Conservation (phyloP, 2,888 invertebrate genomes). For the Cantharis lateralis region DNA sequence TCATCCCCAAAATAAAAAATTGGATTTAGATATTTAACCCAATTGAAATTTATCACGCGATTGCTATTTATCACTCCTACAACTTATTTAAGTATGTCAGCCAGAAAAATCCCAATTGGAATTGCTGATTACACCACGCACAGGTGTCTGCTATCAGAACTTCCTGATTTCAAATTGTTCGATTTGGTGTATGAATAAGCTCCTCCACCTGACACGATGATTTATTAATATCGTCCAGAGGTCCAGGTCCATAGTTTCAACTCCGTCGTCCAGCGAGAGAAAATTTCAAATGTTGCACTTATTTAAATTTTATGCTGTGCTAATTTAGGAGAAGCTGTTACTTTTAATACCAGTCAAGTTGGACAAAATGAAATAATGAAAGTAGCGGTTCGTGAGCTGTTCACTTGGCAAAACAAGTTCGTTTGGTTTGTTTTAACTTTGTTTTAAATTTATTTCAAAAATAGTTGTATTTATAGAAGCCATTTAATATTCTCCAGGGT, state of each 20-base stretch:
- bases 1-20: neutral
- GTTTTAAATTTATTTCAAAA: neutral
- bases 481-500: constrained; percentile 18
- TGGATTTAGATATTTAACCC: neutral
- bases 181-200: neutral
- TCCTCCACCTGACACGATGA: no score
- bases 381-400: constrained; percentile 5
- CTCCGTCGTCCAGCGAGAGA: neutral
- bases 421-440: no score
- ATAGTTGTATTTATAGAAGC: constrained; percentile 19
- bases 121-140: neutral
- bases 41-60: constrained; percentile 6
- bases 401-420: constrained; percentile 20
- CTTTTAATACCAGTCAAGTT: constrained; percentile 8
- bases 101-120: neutral
- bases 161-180: neutral
- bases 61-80: neutral
- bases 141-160: neutral
- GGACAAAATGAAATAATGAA: constrained; percentile 17
- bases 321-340: constrained; percentile 19
- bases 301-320: neutral
- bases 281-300: neutral
- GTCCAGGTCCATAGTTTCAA: neutral
- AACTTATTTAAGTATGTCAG: neutral
- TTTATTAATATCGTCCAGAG: neutral